These are phyloP conservation scores for Polyommatus icarus DNA, from an alignment of 2,888 invertebrate species.

Conservation along the genomic window DNA sequence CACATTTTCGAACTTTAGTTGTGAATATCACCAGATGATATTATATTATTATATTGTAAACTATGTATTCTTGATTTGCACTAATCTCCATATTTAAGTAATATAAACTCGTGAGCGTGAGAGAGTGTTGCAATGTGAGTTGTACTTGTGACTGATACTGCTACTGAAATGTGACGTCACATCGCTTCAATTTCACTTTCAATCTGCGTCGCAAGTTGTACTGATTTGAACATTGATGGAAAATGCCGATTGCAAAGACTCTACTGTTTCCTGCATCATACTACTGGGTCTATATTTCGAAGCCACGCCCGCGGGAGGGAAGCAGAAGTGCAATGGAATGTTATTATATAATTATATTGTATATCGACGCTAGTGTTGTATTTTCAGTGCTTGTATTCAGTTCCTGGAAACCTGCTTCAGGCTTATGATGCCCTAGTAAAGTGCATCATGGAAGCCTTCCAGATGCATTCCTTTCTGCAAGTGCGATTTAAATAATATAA, in stretches of 20 bases:
- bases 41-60: too few relatives aligned
- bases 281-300: neutral
- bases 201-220: neutral
- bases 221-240: slow-evolving; percentile 1
- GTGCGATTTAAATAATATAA: neutral
- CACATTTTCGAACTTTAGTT: too few relatives aligned
- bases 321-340: neutral
- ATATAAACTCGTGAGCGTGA: too few relatives aligned
- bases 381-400: slow-evolving; percentile 11
- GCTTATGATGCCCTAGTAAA: neutral
- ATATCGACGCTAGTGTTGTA: neutral
- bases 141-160: neutral
- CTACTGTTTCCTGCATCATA: neutral
- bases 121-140: neutral
- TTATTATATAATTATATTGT: neutral
- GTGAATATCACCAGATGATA: too few relatives aligned
- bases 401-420: neutral
- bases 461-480: neutral
- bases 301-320: neutral
- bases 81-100: too few relatives aligned
- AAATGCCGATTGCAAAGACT: neutral
- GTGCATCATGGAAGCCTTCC: neutral
- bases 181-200: slow-evolving; percentile 1
- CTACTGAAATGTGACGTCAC: slow-evolving; percentile 16
- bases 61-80: too few relatives aligned